Evolutionary conservation across 2,888 invertebrate species (phyloP).

Genomic region (Ormyrus rosae): DNA sequence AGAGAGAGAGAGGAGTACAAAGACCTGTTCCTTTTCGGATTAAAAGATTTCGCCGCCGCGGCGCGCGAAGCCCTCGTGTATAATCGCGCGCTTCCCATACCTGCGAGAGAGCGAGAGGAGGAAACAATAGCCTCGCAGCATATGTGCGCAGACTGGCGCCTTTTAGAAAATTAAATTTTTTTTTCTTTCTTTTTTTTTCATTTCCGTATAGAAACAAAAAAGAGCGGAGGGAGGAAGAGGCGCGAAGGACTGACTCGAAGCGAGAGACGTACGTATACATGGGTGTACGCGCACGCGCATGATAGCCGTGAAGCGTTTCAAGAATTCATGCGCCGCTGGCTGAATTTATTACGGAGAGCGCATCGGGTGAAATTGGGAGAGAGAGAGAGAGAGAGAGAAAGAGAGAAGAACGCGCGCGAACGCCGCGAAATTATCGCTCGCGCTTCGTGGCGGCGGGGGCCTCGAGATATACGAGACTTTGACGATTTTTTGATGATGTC

Average conservation of each 20-base stretch:
- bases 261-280: background rate
- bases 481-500: conserved; percentile 13
- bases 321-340: conserved; percentile 49
- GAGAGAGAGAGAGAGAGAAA: background rate
- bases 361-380: conserved; percentile 32
- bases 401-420: background rate
- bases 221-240: background rate
- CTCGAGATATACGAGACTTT: conserved; percentile 1
- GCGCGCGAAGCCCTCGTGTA: background rate
- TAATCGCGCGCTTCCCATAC: too few relatives aligned
- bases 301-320: conserved; percentile 43
- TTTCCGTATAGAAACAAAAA: background rate
- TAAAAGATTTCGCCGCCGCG: conserved; percentile 51
- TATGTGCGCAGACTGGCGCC: conserved; percentile 26
- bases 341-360: conserved; percentile 45
- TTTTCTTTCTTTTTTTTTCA: conserved; percentile 25
- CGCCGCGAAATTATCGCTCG: conserved; percentile 15
- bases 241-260: background rate
- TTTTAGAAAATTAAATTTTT: conserved; percentile 56
- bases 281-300: background rate
- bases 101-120: conserved; percentile 3
- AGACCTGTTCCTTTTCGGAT: conserved; percentile 49
- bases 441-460: background rate
- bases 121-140: conserved; percentile 36
- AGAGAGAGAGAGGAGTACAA: conserved; percentile 20